Conservation (phyloP, 2,113 vertebrate genomes). For the Tenebrosternarchus preto region DNA sequence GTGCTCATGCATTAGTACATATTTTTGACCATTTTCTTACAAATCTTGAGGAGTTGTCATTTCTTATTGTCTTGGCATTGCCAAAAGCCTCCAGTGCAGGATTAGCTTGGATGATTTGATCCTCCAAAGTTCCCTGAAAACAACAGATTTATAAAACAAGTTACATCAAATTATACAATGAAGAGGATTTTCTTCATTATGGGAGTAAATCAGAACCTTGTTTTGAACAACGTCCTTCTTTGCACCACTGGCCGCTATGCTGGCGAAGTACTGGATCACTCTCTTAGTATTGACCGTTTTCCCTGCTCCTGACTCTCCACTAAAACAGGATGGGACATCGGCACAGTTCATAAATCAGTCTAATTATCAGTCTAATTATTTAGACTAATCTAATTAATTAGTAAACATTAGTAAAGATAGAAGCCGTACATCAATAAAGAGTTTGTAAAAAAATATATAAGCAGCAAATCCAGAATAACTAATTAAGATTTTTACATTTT, state of each 20-base stretch:
- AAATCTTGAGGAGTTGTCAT: constrained; percentile 89
- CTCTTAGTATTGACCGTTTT: constrained; percentile 97
- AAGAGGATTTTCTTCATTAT: not conserved
- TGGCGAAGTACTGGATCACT: constrained; percentile 96
- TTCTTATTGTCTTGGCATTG: constrained; percentile 88
- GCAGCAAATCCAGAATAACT: no score
- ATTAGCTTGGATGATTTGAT: constrained; percentile 89
- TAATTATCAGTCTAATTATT: not conserved
- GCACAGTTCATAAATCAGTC: not conserved
- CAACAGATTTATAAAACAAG: not conserved
- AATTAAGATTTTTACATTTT: no score
- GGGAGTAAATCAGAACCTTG: constrained; percentile 74
- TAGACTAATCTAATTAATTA: no score
- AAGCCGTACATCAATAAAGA: no score
- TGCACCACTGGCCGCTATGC: constrained; percentile 83
- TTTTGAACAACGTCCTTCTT: constrained; percentile 83
- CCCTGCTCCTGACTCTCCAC: constrained; percentile 95
- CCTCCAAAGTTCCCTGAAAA: constrained; percentile 81
- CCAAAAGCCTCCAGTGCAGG: constrained; percentile 86
- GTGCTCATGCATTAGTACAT: not conserved
- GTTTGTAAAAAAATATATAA: no score
- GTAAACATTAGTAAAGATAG: no score
- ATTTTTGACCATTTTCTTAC: constrained; percentile 66
- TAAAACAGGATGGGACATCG: constrained; percentile 53
- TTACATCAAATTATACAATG: not conserved